These are phyloP conservation scores for Pyrochroa serraticornis DNA, from an alignment of 2,888 invertebrate genomes.

Conservation along the genomic window DNA sequence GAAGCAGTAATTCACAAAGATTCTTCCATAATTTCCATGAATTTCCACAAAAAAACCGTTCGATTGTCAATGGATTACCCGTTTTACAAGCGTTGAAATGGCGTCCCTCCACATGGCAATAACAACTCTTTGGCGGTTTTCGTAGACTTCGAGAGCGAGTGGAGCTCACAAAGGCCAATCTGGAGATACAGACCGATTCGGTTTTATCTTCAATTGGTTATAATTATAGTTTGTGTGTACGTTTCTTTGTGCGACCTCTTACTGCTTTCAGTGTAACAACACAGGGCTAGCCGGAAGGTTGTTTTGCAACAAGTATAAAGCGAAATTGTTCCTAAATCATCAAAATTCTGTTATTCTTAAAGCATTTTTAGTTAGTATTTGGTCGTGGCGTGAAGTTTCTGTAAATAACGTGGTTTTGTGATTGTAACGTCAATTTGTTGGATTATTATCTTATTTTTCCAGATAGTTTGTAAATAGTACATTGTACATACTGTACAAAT, in stretches of 20 bases:
- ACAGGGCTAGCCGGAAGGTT: conserved; percentile 14
- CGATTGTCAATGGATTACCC: conserved; percentile 65
- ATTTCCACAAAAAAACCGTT: conserved; percentile 36
- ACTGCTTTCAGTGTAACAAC: conserved; percentile 42
- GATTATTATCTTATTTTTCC: conserved; percentile 55
- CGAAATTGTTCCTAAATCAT: conserved; percentile 3
- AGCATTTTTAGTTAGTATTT: neutral
- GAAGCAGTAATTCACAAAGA: conserved; percentile 8
- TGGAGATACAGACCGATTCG: neutral
- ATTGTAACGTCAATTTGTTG: conserved; percentile 31
- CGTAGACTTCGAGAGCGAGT: neutral
- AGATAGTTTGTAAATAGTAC: conserved; percentile 78
- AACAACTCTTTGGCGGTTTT: conserved; percentile 29
- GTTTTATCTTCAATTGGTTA: conserved; percentile 1
- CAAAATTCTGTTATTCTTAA: neutral
- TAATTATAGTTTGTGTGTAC: neutral
- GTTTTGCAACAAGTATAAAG: conserved; percentile 15
- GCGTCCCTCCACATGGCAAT: conserved; percentile 75
- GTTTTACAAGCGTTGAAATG: conserved; percentile 73
- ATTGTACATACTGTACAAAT: conserved; percentile 78
- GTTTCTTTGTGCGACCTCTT: conserved; percentile 28
- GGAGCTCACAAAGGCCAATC: neutral
- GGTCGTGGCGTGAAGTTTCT: neutral
- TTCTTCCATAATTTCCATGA: conserved; percentile 3
- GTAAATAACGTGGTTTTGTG: conserved; percentile 3